Evolutionary conservation across 2,888 invertebrate species (phyloP).

Genomic region (Pollenia griseotomentosa): DNA sequence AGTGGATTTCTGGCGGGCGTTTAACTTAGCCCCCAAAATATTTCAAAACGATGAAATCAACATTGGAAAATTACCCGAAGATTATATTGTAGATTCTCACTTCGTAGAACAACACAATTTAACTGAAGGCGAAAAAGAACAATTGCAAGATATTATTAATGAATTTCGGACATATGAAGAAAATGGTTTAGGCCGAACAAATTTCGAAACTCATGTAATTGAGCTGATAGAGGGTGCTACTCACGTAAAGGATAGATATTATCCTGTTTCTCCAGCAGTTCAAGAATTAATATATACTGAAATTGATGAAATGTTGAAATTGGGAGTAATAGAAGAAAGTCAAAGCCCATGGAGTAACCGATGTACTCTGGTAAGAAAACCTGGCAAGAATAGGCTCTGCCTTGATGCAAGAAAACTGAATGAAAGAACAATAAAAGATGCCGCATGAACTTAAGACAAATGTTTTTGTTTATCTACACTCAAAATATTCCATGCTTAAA

Average conservation of each 20-base stretch:
- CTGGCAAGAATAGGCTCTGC: neutral
- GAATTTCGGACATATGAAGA: too few relatives aligned
- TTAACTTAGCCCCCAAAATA: conserved; percentile 45
- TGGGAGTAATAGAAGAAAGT: conserved; percentile 75
- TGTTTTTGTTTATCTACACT: too few relatives aligned
- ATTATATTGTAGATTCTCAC: neutral
- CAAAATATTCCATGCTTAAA: too few relatives aligned
- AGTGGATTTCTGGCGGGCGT: conserved; percentile 64
- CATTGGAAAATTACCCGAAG: neutral
- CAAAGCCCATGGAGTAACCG: conserved; percentile 77
- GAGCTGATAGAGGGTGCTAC: conserved; percentile 54
- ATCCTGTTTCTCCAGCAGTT: too few relatives aligned
- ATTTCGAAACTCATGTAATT: conserved; percentile 53
- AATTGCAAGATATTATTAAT: too few relatives aligned
- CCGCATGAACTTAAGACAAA: too few relatives aligned
- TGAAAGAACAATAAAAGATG: too few relatives aligned
- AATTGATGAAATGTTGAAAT: conserved; percentile 54
- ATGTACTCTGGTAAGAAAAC: conserved; percentile 64
- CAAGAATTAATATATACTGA: too few relatives aligned
- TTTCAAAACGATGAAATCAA: neutral
- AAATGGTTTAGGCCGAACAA: neutral
- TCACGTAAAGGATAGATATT: too few relatives aligned
- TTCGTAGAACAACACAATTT: too few relatives aligned
- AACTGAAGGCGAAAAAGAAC: too few relatives aligned
- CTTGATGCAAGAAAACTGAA: neutral